Conservation (phyloP, 2,113 vertebrate species). For the Haemorhous mexicanus region DNA sequence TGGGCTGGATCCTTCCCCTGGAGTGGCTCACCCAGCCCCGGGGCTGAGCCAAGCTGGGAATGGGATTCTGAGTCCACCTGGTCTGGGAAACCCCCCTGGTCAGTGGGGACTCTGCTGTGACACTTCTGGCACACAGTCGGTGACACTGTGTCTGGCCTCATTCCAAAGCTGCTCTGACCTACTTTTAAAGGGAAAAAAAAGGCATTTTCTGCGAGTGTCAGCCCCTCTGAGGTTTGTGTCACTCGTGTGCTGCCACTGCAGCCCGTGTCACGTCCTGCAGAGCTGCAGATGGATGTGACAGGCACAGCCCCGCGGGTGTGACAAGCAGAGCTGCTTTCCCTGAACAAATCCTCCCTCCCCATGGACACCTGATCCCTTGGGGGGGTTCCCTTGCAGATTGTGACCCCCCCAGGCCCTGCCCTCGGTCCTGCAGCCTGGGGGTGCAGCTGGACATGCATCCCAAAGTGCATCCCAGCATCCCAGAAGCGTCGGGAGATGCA, state of each 20-base stretch:
- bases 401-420: not conserved
- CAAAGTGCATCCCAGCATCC: not conserved
- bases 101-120: not conserved
- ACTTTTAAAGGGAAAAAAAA: not conserved
- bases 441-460: not conserved
- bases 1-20: not conserved
- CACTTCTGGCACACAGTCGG: not conserved
- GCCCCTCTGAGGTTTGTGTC: not conserved
- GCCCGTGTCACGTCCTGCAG: not conserved
- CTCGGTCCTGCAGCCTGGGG: not conserved
- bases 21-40: accelerated
- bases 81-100: accelerated
- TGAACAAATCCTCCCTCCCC: not conserved
- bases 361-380: not conserved
- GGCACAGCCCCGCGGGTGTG: not conserved
- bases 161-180: not conserved
- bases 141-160: not conserved
- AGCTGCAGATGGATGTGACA: not conserved
- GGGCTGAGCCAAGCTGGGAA: not conserved
- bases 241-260: not conserved
- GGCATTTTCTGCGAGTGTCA: not conserved
- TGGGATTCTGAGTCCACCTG: accelerated
- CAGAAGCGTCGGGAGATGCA: accelerated
- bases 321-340: not conserved
- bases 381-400: not conserved